Conservation (phyloP, 1,140 invertebrate species). For the Bombus ignitus region DNA sequence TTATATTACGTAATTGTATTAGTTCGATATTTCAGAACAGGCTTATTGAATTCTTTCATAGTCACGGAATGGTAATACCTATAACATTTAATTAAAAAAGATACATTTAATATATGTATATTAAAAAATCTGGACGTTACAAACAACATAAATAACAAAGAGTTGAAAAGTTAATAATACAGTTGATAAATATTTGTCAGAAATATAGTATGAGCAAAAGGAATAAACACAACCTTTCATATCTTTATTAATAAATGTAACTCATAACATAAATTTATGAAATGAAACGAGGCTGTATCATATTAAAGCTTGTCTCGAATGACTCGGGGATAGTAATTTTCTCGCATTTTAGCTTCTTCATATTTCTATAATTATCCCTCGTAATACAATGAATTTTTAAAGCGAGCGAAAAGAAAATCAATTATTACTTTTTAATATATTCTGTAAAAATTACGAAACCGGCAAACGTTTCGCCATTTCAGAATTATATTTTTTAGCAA, state of each 20-base stretch:
- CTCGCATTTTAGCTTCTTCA: neutral
- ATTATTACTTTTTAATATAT: neutral
- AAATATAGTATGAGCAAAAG: neutral
- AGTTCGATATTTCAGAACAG: neutral
- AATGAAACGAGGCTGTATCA: neutral
- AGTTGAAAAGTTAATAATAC: neutral
- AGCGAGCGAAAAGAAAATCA: too few species aligned
- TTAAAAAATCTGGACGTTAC: neutral
- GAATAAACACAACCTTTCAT: too few species aligned
- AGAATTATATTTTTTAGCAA: neutral
- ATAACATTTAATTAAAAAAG: too few species aligned
- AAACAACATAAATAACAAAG: neutral
- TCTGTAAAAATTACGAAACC: neutral
- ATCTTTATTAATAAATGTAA: neutral
- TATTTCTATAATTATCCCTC: conserved; percentile 13
- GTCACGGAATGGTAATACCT: too few species aligned
- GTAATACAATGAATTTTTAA: neutral
- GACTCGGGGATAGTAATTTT: neutral
- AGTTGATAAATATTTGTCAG: neutral
- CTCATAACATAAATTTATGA: neutral
- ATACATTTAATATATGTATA: neutral
- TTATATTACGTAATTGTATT: too few species aligned
- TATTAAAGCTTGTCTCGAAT: neutral
- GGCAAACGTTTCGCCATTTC: neutral
- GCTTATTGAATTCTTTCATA: neutral